Percentiles rank a stretch among this genome's conserved stretches.
These are phyloP conservation scores for Stictonetta naevosa DNA, from an alignment of 2,113 vertebrate species.

Conservation along the genomic window DNA sequence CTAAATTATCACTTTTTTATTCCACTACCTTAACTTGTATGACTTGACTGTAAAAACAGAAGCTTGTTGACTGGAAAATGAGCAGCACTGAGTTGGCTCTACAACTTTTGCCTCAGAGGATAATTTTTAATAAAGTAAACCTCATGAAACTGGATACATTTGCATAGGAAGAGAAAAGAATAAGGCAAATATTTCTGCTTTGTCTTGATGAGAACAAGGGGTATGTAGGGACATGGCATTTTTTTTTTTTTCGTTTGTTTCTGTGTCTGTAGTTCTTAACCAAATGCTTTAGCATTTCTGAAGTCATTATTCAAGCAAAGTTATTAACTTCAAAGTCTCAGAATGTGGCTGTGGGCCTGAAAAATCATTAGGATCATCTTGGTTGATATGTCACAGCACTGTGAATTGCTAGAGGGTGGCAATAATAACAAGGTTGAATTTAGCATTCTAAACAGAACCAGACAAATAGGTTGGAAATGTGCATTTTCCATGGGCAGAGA, in stretches of 20 bases:
- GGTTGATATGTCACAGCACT: neutral
- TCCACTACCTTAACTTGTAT: conserved; percentile 44
- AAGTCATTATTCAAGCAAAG: neutral
- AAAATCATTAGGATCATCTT: conserved; percentile 1
- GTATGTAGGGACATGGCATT: neutral
- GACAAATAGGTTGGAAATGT: neutral
- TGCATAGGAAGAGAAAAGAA: conserved; percentile 32
- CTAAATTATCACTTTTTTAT: conserved; percentile 58
- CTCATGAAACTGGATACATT: conserved; percentile 29
- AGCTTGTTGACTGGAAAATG: conserved; percentile 63
- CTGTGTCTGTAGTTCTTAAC: neutral
- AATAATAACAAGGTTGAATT: neutral
- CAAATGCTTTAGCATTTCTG: neutral
- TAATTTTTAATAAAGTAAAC: conserved; percentile 65
- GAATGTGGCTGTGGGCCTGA: neutral
- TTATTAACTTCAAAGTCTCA: neutral
- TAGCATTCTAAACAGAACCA: neutral
- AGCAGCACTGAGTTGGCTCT: neutral
- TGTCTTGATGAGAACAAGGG: neutral
- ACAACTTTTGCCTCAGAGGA: conserved; percentile 36
- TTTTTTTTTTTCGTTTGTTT: neutral
- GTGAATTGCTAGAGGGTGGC: neutral
- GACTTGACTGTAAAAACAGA: conserved; percentile 63
- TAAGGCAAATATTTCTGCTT: conserved; percentile 7
- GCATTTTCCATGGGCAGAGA: neutral